Evolutionary conservation across 2,797 vertebrate genomes (phyloP).

Genomic region (Danio jaintianensis): DNA sequence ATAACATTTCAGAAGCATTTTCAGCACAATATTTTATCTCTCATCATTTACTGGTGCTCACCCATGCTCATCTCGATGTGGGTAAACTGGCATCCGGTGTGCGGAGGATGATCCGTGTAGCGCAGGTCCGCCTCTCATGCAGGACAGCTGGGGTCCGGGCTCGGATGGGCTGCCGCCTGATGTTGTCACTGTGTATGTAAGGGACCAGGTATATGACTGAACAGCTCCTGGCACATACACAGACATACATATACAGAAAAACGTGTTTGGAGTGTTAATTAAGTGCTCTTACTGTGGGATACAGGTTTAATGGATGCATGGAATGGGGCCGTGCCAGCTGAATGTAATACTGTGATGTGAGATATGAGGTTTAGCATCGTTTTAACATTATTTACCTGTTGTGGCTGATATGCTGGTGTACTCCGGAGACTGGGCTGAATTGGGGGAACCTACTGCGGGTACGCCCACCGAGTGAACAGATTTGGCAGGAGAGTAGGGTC

Average conservation of each 20-base stretch:
- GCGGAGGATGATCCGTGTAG: constrained; percentile 85
- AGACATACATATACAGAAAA: constrained; percentile 73
- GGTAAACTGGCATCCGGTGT: constrained; percentile 94
- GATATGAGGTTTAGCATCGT: background rate
- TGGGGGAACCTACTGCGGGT: constrained; percentile 85
- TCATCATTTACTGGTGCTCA: constrained; percentile 66
- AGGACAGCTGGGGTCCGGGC: constrained; percentile 89
- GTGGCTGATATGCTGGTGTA: constrained; percentile 82
- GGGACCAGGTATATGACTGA: constrained; percentile 99
- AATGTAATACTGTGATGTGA: constrained; percentile 4
- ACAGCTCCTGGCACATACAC: constrained; percentile 89
- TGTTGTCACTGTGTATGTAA: constrained; percentile 98
- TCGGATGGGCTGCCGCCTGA: constrained; percentile 91
- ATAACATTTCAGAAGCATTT: background rate
- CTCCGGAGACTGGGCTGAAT: constrained; percentile 89
- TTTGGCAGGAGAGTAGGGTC: constrained; percentile 89
- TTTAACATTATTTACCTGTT: constrained; percentile 78
- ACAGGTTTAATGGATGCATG: constrained; percentile 26
- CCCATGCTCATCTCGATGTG: constrained; percentile 96
- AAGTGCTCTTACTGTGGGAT: constrained; percentile 33
- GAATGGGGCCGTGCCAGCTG: constrained; percentile 18
- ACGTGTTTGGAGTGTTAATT: constrained; percentile 51
- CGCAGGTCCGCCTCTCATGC: constrained; percentile 90
- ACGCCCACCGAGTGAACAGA: constrained; percentile 88
- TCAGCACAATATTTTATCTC: background rate